Percentiles rank a stretch among this genome's conserved stretches.
Evolutionary conservation across 2,888 invertebrate species (phyloP).

Genomic region (Andrena bucephala): DNA sequence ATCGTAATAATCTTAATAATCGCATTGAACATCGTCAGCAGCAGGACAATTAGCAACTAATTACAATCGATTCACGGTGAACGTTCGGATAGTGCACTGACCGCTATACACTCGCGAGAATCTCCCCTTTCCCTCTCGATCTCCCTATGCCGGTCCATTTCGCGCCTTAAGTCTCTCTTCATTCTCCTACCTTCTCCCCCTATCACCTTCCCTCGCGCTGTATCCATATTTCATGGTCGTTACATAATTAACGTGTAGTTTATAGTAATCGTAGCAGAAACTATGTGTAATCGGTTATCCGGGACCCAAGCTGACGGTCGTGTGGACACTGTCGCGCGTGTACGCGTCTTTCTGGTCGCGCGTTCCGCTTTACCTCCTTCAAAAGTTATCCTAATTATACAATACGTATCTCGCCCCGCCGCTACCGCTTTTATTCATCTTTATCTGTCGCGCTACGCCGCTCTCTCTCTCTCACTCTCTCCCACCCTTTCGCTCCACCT

Average conservation of each 20-base stretch:
- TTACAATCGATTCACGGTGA: slow-evolving; percentile 80
- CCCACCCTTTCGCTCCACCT: slow-evolving; percentile 22
- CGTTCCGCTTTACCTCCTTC: slow-evolving; percentile 43
- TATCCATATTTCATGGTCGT: slow-evolving; percentile 80
- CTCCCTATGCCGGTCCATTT: not conserved
- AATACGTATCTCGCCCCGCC: slow-evolving; percentile 41
- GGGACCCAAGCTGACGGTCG: slow-evolving; percentile 73
- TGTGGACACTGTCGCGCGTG: slow-evolving; percentile 9
- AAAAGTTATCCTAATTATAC: slow-evolving; percentile 53
- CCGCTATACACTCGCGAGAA: slow-evolving; percentile 29
- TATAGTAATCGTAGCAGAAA: slow-evolving; percentile 81
- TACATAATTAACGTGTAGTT: slow-evolving; percentile 80
- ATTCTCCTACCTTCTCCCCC: slow-evolving; percentile 48
- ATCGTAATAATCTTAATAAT: slow-evolving; percentile 81
- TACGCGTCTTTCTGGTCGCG: not conserved
- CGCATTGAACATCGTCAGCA: slow-evolving; percentile 81
- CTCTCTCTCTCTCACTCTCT: slow-evolving; percentile 1
- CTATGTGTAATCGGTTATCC: slow-evolving; percentile 77
- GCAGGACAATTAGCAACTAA: slow-evolving; percentile 82
- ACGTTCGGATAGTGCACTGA: slow-evolving; percentile 76
- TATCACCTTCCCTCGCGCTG: slow-evolving; percentile 73
- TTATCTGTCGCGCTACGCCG: not conserved
- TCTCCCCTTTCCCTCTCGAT: not conserved
- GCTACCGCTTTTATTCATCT: slow-evolving; percentile 4
- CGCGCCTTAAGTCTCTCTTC: not conserved